These are phyloP conservation scores for Drosophila sproati DNA, from an alignment of 1,140 invertebrate genomes.

Conservation along the genomic window DNA sequence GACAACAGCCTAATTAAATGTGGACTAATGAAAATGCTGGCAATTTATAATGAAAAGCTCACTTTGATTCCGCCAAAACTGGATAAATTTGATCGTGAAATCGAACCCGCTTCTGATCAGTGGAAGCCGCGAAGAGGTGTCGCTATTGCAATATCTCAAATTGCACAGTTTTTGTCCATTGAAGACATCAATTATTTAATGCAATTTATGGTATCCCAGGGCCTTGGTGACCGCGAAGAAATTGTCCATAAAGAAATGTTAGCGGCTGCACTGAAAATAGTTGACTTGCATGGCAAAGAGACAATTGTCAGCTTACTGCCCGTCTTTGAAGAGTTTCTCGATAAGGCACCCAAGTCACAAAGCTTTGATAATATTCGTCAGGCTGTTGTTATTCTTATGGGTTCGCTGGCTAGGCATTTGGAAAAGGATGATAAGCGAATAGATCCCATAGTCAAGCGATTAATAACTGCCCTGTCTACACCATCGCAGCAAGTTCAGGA, in stretches of 20 bases:
- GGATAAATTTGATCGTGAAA: slow-evolving; percentile 96
- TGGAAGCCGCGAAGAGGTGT: slow-evolving; percentile 96
- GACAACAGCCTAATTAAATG: slow-evolving; percentile 86
- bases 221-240: slow-evolving; percentile 93
- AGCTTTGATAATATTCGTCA: slow-evolving; percentile 96
- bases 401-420: slow-evolving; percentile 97
- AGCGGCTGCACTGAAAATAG: slow-evolving; percentile 94
- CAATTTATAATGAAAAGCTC: slow-evolving; percentile 92
- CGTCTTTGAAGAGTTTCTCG: slow-evolving; percentile 95
- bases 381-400: slow-evolving; percentile 98
- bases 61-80: slow-evolving; percentile 93
- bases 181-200: slow-evolving; percentile 90
- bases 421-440: slow-evolving; percentile 94
- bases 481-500: slow-evolving; percentile 99
- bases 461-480: slow-evolving; percentile 96
- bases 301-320: slow-evolving; percentile 91
- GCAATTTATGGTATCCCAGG: slow-evolving; percentile 93
- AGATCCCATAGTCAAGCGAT: slow-evolving; percentile 95
- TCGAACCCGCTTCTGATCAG: slow-evolving; percentile 91
- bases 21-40: slow-evolving; percentile 88
- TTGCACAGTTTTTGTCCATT: slow-evolving; percentile 87
- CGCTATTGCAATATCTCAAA: slow-evolving; percentile 91
- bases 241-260: slow-evolving; percentile 96
- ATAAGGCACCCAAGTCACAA: slow-evolving; percentile 95
- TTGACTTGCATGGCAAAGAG: slow-evolving; percentile 96